Evolutionary conservation across 2,113 vertebrate genomes (phyloP).

Genomic region (Sorex araneus): DNA sequence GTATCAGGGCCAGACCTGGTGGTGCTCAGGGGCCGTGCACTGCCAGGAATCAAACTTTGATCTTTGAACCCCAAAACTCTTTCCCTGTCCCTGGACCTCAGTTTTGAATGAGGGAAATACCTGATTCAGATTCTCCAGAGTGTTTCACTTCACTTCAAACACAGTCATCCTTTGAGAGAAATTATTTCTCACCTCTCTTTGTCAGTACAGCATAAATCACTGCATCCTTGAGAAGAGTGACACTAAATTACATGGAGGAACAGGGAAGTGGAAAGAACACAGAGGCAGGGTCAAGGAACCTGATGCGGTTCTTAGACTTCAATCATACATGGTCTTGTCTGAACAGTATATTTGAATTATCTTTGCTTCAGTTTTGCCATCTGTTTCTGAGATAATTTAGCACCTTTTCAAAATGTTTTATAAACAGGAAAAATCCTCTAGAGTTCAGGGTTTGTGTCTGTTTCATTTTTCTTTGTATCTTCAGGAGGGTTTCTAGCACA

Average conservation of each 20-base stretch:
- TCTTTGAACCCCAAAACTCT: no score
- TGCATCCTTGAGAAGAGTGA: background rate
- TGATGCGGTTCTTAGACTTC: background rate
- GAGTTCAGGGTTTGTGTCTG: background rate
- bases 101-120: background rate
- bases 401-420: background rate
- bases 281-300: background rate
- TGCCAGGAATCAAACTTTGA: no score
- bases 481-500: background rate
- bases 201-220: background rate
- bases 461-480: background rate
- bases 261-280: background rate
- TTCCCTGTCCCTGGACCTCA: background rate
- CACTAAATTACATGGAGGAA: background rate
- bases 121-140: background rate
- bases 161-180: background rate
- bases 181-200: background rate
- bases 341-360: background rate
- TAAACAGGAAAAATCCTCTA: background rate
- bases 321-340: background rate
- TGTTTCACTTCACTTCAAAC: background rate
- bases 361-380: constrained; percentile 2
- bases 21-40: no score
- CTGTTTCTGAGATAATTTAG: background rate
- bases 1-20: no score